phyloP scores from a whole-genome alignment of 2,113 vertebrate species.

The Sorex araneus region DNA sequence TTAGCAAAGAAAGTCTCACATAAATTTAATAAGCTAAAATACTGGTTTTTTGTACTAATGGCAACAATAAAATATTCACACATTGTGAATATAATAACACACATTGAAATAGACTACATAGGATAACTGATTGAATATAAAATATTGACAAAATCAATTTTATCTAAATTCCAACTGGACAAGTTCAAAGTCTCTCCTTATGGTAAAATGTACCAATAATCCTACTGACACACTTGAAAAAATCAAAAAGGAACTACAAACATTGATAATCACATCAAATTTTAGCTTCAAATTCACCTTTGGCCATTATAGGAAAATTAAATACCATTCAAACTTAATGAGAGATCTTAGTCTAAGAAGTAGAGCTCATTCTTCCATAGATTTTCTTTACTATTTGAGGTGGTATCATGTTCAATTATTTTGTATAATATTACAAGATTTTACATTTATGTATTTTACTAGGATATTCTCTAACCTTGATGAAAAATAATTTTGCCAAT shows the following conservation, averaged over 20 bases:
- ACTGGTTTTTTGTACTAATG: constrained; percentile 33
- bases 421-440: neutral
- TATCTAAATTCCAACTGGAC: constrained; percentile 37
- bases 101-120: constrained; percentile 24
- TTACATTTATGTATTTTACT: constrained; percentile 24
- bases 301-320: constrained; percentile 19
- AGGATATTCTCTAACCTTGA: neutral
- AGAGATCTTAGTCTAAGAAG: constrained; percentile 3
- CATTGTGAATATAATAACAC: neutral
- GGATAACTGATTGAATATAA: neutral
- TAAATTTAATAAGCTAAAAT: constrained; percentile 54
- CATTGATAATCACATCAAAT: neutral
- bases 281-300: constrained; percentile 36
- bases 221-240: neutral
- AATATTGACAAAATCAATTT: constrained; percentile 48
- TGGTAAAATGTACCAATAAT: neutral
- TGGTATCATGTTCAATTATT: constrained; percentile 29
- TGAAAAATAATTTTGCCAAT: neutral
- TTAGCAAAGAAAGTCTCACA: constrained; percentile 26
- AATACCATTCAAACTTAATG: neutral
- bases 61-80: neutral
- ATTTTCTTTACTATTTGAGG: neutral
- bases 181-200: constrained; percentile 22
- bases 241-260: neutral
- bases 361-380: constrained; percentile 11